Evolutionary conservation across 2,888 invertebrate genomes (phyloP), one percentile per base, ranked within the genome.

Genomic region (Idaea aversata): DNA sequence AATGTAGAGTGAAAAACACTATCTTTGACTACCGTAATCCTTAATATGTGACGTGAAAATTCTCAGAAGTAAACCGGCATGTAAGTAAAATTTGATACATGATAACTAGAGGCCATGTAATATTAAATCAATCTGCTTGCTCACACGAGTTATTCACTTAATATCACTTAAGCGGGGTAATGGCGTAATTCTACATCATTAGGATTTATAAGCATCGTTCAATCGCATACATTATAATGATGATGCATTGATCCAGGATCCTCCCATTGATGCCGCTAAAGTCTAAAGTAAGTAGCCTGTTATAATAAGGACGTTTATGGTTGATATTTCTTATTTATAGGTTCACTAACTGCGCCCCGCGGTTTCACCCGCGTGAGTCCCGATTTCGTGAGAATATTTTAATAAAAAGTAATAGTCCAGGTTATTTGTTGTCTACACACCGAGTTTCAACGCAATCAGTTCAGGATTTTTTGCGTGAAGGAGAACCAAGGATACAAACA

Each of bases 61-160:
- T 58, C 59, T 57, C 15, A n/a, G 7, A 35, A 58, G 15, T 34
- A 16, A 63, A 4, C 62, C 47, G 47, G 13, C 10, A 47, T 7
- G 84, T 87, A 78, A 84, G 80, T 81, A 77, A 79, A 75, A 75
- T 81, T 82, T 91, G 90, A 90, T 92, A 81, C 88, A 91, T 88
- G 86, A 87, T 91, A 89, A 90, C 91, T 91, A 87, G 86, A 85
- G 89, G 92, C 88, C 69, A 84, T 83, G 78, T 81, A 81, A 82
- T 76, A 84, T 87, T 88, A 88, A 86, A 84, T 84, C 86, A 81
- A 81, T 75, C 79, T 85, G 85, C 84, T 82, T 80, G 81, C 86
- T 84, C 77, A 80, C 81, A 75, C 74, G 70, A 72, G 76, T 81
- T 82, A 88, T 88, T 86, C 87, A 88, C 84, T 88, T 87, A 86